These are phyloP conservation scores for Hyppa rectilinea DNA, from an alignment of 2,888 invertebrate genomes.

Conservation along the genomic window DNA sequence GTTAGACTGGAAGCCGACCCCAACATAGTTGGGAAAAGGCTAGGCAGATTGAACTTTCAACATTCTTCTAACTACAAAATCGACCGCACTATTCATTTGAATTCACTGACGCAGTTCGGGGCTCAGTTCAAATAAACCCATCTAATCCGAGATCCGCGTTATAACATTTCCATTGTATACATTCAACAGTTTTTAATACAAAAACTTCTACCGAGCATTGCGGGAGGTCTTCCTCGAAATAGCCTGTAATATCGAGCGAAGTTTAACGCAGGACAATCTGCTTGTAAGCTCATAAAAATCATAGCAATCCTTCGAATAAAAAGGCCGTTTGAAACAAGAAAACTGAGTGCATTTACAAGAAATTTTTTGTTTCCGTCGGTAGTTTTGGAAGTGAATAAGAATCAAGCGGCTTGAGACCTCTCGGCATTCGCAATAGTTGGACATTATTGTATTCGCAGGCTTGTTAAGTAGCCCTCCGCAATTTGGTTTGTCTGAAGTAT, in stretches of 20 bases:
- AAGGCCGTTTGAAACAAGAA: slow-evolving; percentile 57
- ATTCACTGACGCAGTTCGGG: slow-evolving; percentile 8
- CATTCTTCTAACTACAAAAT: slow-evolving; percentile 15
- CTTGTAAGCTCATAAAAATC: slow-evolving; percentile 60
- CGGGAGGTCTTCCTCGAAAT: slow-evolving; percentile 28
- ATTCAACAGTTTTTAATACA: slow-evolving; percentile 60
- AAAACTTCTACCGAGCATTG: slow-evolving; percentile 42
- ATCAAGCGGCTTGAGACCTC: slow-evolving; percentile 63
- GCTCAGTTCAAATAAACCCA: slow-evolving; percentile 17
- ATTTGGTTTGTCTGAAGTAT: slow-evolving; percentile 54
- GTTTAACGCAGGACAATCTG: slow-evolving; percentile 52
- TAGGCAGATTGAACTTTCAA: too few species aligned
- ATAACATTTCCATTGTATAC: slow-evolving; percentile 27
- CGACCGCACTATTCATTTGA: slow-evolving; percentile 6
- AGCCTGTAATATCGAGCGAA: slow-evolving; percentile 54
- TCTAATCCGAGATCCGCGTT: slow-evolving; percentile 27
- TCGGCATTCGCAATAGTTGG: slow-evolving; percentile 53
- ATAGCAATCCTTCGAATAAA: slow-evolving; percentile 53
- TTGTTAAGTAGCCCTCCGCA: slow-evolving; percentile 64
- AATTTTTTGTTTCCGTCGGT: slow-evolving; percentile 64
- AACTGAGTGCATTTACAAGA: slow-evolving; percentile 55
- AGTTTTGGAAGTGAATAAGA: slow-evolving; percentile 69
- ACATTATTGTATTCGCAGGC: slow-evolving; percentile 68
- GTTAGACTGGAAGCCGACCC: too few species aligned
- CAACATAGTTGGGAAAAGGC: too few species aligned